Evolutionary conservation across 2,797 vertebrate genomes (phyloP).

Genomic region (Rhinella marina): DNA sequence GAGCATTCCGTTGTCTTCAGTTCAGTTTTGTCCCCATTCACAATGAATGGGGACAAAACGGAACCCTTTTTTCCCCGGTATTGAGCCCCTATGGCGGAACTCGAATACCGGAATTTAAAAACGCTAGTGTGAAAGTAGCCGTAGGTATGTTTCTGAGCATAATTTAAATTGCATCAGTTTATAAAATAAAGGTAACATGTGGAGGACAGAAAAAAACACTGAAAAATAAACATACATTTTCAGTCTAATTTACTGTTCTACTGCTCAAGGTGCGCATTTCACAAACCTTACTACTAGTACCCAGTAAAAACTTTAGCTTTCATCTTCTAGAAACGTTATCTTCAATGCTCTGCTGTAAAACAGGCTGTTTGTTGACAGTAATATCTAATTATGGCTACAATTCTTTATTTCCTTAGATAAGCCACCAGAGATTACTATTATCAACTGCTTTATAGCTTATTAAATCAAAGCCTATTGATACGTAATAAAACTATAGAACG

Average conservation of each 20-base stretch:
- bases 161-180: no score
- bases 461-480: conserved; percentile 53
- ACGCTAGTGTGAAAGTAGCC: no score
- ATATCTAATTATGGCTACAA: conserved; percentile 8
- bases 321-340: neutral
- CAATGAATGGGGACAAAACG: no score
- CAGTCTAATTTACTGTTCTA: neutral
- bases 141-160: no score
- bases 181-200: no score
- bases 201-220: neutral
- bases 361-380: neutral
- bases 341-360: neutral
- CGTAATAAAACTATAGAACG: conserved; percentile 9
- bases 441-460: conserved; percentile 35
- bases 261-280: neutral
- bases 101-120: no score
- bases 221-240: neutral
- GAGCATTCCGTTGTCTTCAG: no score
- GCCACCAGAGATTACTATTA: conserved; percentile 20
- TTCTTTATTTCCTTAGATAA: conserved; percentile 32
- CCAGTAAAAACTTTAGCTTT: neutral
- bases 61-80: no score
- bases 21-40: no score
- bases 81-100: no score
- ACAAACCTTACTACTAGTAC: neutral